Percentiles rank a stretch among this genome's conserved stretches.
phyloP scores from a whole-genome alignment of 2,888 invertebrate species.

The Orthonevra nobilis region DNA sequence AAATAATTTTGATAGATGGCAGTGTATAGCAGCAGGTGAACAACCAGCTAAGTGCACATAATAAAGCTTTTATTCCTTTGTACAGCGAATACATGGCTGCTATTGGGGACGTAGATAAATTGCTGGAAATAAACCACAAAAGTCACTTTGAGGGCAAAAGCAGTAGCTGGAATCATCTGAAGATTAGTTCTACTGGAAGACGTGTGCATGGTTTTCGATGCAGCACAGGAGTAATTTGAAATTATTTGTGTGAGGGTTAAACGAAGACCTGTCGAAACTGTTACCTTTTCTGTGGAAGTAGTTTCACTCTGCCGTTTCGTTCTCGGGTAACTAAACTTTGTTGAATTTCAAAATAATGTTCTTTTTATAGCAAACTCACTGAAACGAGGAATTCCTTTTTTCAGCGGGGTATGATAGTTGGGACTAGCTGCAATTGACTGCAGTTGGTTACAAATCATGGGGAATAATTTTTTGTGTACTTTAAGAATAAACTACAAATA shows the following conservation, averaged over 20 bases:
- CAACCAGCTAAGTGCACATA: conserved; percentile 20
- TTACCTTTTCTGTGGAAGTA: neutral
- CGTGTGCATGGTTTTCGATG: neutral
- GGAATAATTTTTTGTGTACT: too few relatives aligned
- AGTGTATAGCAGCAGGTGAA: conserved; percentile 39
- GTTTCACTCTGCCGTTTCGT: neutral
- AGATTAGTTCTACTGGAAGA: too few relatives aligned
- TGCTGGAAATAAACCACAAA: conserved; percentile 32
- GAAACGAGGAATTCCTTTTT: too few relatives aligned
- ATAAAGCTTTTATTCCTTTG: conserved; percentile 21
- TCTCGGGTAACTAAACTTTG: conserved; percentile 4
- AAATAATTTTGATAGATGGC: conserved; percentile 52
- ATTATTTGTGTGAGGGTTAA: conserved; percentile 7
- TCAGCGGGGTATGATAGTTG: too few relatives aligned
- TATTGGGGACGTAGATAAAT: conserved; percentile 38
- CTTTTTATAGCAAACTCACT: too few relatives aligned
- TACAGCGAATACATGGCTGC: too few relatives aligned
- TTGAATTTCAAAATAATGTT: too few relatives aligned
- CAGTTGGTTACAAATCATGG: too few relatives aligned
- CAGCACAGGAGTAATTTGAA: neutral
- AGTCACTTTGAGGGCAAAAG: too few relatives aligned
- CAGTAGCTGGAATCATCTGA: too few relatives aligned
- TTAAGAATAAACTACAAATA: too few relatives aligned
- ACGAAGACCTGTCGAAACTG: conserved; percentile 31
- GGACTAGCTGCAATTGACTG: too few relatives aligned